Evolutionary conservation across 2,888 invertebrate genomes (phyloP).

Genomic region (Brachypalpus laphriformis): DNA sequence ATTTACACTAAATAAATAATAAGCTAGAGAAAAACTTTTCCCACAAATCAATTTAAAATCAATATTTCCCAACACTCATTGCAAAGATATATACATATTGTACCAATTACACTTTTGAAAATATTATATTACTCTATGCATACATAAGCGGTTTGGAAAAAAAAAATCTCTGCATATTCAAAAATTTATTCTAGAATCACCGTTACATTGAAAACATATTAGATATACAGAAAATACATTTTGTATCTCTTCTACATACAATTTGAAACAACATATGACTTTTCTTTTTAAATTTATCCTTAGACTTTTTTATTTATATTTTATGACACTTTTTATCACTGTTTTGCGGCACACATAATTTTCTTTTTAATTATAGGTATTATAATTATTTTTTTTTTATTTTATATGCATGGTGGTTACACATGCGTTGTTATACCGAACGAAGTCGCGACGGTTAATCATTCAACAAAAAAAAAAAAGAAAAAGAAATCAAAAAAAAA

Average conservation of each 20-base stretch:
- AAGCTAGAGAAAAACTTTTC: not conserved
- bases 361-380: not conserved
- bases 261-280: constrained; percentile 1
- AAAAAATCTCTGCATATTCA: constrained; percentile 34
- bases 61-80: constrained; percentile 30
- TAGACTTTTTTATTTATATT: constrained; percentile 16
- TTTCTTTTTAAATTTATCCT: constrained; percentile 24
- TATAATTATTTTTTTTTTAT: not conserved
- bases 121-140: constrained; percentile 32
- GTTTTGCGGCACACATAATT: constrained; percentile 23
- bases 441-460: constrained; percentile 3
- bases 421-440: constrained; percentile 4
- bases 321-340: constrained; percentile 51
- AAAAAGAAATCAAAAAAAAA: not conserved
- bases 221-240: constrained; percentile 19
- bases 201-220: not conserved
- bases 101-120: constrained; percentile 9
- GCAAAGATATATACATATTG: not conserved
- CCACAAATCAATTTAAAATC: constrained; percentile 11
- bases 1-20: not conserved
- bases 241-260: constrained; percentile 10
- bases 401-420: constrained; percentile 3
- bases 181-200: constrained; percentile 21
- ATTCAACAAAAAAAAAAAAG: not conserved
- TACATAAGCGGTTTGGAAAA: constrained; percentile 24